Percentiles rank a stretch among this genome's conserved stretches.
Conservation (phyloP, 2,797 vertebrate species). For the Huso huso region DNA sequence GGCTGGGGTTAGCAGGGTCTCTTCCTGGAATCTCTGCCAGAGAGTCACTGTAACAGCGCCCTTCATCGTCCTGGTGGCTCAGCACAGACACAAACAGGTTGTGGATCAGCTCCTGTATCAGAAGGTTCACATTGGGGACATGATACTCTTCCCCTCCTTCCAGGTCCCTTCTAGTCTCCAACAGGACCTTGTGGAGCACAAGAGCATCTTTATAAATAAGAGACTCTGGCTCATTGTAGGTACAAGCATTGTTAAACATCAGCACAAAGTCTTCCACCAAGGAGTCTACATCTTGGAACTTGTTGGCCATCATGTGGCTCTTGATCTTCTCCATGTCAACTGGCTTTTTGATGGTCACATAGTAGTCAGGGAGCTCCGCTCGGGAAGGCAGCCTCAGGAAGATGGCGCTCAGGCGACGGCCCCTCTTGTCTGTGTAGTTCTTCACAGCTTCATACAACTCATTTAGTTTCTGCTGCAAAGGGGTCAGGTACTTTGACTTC, state of each 20-base stretch:
- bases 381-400: constrained; percentile 93
- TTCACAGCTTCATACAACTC: constrained; percentile 97
- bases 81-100: constrained; percentile 96
- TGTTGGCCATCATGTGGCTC: constrained; percentile 94
- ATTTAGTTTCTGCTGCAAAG: constrained; percentile 92
- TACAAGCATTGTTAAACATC: constrained; percentile 98
- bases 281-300: constrained; percentile 94
- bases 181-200: constrained; percentile 84
- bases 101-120: constrained; percentile 93
- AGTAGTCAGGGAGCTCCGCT: constrained; percentile 92
- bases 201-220: constrained; percentile 95
- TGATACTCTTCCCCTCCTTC: constrained; percentile 91
- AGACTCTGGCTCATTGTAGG: constrained; percentile 94
- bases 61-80: constrained; percentile 94
- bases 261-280: constrained; percentile 95
- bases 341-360: constrained; percentile 91
- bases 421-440: constrained; percentile 91
- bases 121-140: constrained; percentile 82
- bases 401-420: constrained; percentile 91
- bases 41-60: constrained; percentile 95
- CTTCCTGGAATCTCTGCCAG: constrained; percentile 87
- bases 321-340: constrained; percentile 97
- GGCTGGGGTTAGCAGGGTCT: constrained; percentile 77
- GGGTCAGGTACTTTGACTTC: constrained; percentile 93
- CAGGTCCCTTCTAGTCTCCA: constrained; percentile 85